Percentiles rank a stretch among this genome's conserved stretches.
Conservation (phyloP, 2,113 vertebrate species). For the Tiliqua scincoides region DNA sequence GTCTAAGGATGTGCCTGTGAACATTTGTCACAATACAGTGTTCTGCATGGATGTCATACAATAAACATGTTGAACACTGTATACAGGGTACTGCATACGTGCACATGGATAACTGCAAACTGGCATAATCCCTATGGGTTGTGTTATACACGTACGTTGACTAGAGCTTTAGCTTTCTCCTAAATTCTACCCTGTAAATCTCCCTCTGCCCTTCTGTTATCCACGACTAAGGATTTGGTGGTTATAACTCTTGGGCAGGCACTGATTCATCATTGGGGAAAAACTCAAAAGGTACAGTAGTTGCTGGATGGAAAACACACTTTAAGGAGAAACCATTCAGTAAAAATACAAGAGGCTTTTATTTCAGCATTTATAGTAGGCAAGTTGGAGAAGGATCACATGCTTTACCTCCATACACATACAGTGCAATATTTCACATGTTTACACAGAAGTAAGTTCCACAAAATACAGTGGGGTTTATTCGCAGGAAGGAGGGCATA, state of each 20-base stretch:
- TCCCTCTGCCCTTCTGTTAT: too few species aligned
- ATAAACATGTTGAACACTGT: neutral
- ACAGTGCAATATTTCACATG: neutral
- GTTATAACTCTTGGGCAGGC: neutral
- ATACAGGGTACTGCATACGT: neutral
- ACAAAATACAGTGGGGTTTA: too few species aligned
- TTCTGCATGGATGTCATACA: neutral
- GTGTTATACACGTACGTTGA: neutral
- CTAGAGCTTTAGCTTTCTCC: neutral
- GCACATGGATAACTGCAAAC: neutral
- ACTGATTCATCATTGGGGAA: neutral
- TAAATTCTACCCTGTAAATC: neutral
- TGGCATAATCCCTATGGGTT: neutral
- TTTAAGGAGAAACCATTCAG: constrained; percentile 1
- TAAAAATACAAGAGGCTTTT: neutral
- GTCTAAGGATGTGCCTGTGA: too few species aligned
- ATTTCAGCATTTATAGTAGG: constrained; percentile 15
- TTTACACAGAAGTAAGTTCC: too few species aligned
- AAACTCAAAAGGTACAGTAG: neutral
- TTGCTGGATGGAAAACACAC: neutral
- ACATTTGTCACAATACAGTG: neutral
- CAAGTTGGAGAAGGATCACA: neutral
- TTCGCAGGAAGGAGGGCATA: too few species aligned
- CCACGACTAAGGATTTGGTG: neutral
- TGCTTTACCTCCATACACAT: constrained; percentile 36